These are phyloP conservation scores for Oncorhynchus keta DNA, from an alignment of 2,113 vertebrate genomes.

Conservation along the genomic window DNA sequence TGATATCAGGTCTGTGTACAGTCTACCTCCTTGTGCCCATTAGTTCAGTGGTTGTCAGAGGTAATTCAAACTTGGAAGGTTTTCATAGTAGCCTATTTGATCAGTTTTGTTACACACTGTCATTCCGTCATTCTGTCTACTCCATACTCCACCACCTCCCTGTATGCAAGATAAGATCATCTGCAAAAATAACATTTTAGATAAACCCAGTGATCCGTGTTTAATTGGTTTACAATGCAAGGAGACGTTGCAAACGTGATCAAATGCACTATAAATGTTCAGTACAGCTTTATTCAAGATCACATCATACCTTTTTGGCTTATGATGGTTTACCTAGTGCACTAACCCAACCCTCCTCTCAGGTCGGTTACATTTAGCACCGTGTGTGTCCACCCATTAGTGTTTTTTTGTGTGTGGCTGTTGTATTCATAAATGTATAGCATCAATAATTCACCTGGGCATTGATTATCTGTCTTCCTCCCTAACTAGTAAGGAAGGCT, in stretches of 20 bases:
- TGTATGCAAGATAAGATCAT: not conserved
- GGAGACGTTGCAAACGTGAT: not conserved
- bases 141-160: not conserved
- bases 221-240: not conserved
- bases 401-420: slow-evolving; percentile 72
- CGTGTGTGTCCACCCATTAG: slow-evolving; percentile 67
- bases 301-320: slow-evolving; percentile 31
- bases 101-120: slow-evolving; percentile 10
- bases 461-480: slow-evolving; percentile 78
- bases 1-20: not conserved
- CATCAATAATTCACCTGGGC: slow-evolving; percentile 80
- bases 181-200: slow-evolving; percentile 5
- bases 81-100: not conserved
- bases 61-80: not conserved
- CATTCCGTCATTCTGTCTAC: not conserved
- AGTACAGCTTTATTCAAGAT: slow-evolving; percentile 14
- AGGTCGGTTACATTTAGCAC: slow-evolving; percentile 46
- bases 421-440: slow-evolving; percentile 79
- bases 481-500: slow-evolving; percentile 65
- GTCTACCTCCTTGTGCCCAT: not conserved
- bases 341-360: slow-evolving; percentile 51
- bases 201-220: not conserved
- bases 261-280: not conserved
- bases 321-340: slow-evolving; percentile 44
- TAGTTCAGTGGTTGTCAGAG: slow-evolving; percentile 17